Conservation (phyloP, 2,113 vertebrate genomes). For the Megalops atlanticus region DNA sequence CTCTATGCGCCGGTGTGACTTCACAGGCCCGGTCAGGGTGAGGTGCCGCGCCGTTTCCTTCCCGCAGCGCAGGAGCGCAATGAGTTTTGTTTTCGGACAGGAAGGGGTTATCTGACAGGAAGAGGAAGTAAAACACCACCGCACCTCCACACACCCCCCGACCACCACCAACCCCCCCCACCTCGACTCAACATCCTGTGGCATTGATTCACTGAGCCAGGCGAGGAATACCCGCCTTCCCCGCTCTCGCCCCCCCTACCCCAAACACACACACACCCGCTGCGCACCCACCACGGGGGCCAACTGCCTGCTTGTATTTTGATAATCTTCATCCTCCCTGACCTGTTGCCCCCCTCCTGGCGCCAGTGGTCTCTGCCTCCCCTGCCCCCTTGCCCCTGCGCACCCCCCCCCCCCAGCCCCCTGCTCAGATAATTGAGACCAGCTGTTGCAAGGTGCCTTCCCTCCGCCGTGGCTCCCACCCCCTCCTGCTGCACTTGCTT, state of each 20-base stretch:
- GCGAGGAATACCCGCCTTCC: neutral
- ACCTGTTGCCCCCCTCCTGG: slow-evolving; percentile 77
- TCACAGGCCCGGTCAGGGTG: neutral
- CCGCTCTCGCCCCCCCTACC: neutral
- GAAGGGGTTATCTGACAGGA: slow-evolving; percentile 46
- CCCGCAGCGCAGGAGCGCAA: neutral
- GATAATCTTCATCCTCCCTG: slow-evolving; percentile 79
- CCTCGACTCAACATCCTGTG: slow-evolving; percentile 54
- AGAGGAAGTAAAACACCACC: slow-evolving; percentile 36
- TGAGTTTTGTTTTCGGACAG: slow-evolving; percentile 32
- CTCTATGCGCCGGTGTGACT: neutral
- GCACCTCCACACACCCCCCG: slow-evolving; percentile 15
- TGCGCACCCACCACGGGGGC: slow-evolving; percentile 60
- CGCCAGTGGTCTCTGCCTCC: slow-evolving; percentile 73
- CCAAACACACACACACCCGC: slow-evolving; percentile 48
- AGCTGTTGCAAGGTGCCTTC: slow-evolving; percentile 82
- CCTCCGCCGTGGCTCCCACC: slow-evolving; percentile 48
- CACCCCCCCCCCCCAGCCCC: slow-evolving; percentile 53
- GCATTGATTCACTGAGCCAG: slow-evolving; percentile 39
- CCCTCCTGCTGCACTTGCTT: slow-evolving; percentile 71
- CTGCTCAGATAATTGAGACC: slow-evolving; percentile 75
- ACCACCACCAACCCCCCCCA: slow-evolving; percentile 17
- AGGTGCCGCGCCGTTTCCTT: neutral
- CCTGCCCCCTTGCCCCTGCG: slow-evolving; percentile 49
- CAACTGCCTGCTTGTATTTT: slow-evolving; percentile 78